A percentile compares a stretch with the other conserved stretches of the same genome.
phyloP scores from a whole-genome alignment of 2,888 invertebrate genomes.

The Leptopilina drosophilae region DNA sequence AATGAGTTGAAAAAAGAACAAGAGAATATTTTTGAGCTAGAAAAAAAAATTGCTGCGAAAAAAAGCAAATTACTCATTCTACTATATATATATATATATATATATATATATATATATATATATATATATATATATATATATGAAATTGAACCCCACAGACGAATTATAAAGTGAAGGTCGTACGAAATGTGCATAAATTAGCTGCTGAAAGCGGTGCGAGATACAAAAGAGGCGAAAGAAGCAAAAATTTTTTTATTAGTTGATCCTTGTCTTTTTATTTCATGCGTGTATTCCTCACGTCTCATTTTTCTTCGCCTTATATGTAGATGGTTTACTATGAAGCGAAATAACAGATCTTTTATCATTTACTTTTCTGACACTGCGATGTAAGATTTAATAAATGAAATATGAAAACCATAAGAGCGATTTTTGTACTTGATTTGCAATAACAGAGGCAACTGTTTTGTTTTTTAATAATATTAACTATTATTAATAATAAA shows the following conservation, averaged over 20 bases:
- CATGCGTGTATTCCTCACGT: conserved; percentile 28
- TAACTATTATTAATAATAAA: no score
- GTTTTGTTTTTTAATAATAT: no score
- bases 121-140: no score
- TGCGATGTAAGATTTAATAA: conserved; percentile 19
- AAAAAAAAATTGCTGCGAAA: not conserved
- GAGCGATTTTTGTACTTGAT: not conserved
- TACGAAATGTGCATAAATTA: conserved; percentile 28
- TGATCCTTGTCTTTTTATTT: conserved; percentile 25
- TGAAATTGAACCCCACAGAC: not conserved
- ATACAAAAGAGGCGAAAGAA: not conserved
- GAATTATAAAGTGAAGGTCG: conserved; percentile 18
- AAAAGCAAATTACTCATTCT: not conserved
- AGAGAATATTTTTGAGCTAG: not conserved
- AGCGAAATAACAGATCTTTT: conserved; percentile 35
- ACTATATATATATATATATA: no score
- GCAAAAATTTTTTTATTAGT: conserved; percentile 31
- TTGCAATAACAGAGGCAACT: no score
- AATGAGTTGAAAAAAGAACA: no score
- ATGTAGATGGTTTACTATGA: not conserved
- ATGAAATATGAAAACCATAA: not conserved
- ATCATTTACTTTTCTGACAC: not conserved
- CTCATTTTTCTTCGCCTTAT: conserved; percentile 21
- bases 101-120: no score
- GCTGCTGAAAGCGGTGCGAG: not conserved